Evolutionary conservation across 2,888 invertebrate genomes (phyloP), one percentile per base, ranked within the genome.

Genomic region (Proisotoma minuta): DNA sequence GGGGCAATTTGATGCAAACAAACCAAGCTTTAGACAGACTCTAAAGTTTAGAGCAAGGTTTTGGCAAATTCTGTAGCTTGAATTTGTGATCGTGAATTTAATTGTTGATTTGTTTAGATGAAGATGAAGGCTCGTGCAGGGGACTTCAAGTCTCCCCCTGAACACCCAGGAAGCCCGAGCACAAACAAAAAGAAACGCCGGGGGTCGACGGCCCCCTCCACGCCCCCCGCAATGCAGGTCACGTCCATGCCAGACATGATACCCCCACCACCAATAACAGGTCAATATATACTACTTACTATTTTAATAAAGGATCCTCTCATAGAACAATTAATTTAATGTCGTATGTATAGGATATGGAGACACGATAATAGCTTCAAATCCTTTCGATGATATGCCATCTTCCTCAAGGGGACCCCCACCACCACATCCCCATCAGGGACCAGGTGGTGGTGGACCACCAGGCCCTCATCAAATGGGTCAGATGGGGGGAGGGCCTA

Each of bases 371-470:
- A 87, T 93, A 66, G 94, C 94, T 62, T 92, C 91, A 68, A 95
- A 95, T 80, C 94, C 94, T 40, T 95, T 95, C 78, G 94, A 95
- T 79, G 94, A 95, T 77, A 89, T 89, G 58, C 90, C 89, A 53
- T 75, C 78, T 47, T 61, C 53, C 18, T 59, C 59, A 47, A 60
- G 57, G 29, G 39, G 39, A 4, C 59, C 49, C n/a, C 65, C 65
- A 3, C 40, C 58, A 18, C 24, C 51, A 1, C 57, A 57, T 26
- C 8, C 15, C 1, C 27, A 27, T 10, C 62, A 63, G 65, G 60
- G 60, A 1, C 51, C 50, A 15, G 56, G 56, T 2, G 54, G 59
- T 29, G 60, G 57, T 23, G 56, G 60, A 39, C 51, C 54, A 18
- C 58, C 78, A 85, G 74, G 80, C 84, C 77, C 15, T 77, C 74